Evolutionary conservation across 2,797 vertebrate species (phyloP), one percentile per base, ranked within the genome.

Genomic region (Sebastes oblongus): DNA sequence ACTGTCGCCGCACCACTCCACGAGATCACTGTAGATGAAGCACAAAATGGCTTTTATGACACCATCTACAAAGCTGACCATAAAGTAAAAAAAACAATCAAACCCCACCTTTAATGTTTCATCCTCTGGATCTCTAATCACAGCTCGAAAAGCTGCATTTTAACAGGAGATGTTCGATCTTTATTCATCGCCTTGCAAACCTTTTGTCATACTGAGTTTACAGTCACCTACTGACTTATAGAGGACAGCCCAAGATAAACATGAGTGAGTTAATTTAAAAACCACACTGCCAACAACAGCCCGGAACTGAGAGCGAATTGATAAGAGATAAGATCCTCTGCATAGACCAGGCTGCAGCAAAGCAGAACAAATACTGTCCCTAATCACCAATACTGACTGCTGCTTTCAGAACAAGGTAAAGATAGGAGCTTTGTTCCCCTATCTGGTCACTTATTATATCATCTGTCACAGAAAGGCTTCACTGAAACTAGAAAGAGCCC

Each of bases 211-310:
- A 71, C 2, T 3, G 25, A 55, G 46, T 18, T 65, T 8, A 55
- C 24, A 75, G 50, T 68, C 34, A 60, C 50, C 3, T 46, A 30
- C 55, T 64, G 16, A 75, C 29, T 77, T 55, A 6, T 4, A 27
- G 29, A 60, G 70, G 54, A 62, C 62, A 69, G 29, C 16, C 61
- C 13, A 29, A 65, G 59, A 77, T 36, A 72, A 66, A 82, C 61
- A 77, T 14, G 20, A 52, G 58, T 11, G 42, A 77, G 32, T 20
- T 55, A 7, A 59, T 60, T 66, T 36, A 20, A 54, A 66, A 72
- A 68, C 27, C 46, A 25, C 29, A 16, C 30, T 46, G 27, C 34
- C 34, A 52, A 66, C 65, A 66, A 34, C 24, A 59, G 29, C 25
- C 39, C 0, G 4, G 27, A 65, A 42, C 64, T 16, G 32, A 77